Evolutionary conservation across 1,140 invertebrate species (phyloP).

Genomic region (Leptinotarsa undecemlineata): DNA sequence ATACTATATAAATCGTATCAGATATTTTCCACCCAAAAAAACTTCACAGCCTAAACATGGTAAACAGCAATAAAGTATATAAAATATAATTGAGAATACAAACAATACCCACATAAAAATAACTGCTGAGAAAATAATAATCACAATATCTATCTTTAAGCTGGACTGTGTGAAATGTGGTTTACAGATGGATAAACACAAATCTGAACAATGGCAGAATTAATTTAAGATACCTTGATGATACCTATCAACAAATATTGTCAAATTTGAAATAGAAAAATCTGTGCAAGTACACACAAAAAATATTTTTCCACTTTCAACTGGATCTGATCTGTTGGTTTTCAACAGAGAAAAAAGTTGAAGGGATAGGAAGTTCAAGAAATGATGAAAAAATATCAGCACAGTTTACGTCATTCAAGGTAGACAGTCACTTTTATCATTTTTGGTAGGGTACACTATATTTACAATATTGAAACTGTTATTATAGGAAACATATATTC

Average conservation of each 20-base stretch:
- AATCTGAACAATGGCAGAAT: background rate
- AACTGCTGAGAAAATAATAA: background rate
- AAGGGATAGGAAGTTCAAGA: too few relatives aligned
- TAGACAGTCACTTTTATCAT: background rate
- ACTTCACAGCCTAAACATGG: slow-evolving; percentile 25
- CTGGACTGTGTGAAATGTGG: too few relatives aligned
- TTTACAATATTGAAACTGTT: background rate
- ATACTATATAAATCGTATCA: background rate
- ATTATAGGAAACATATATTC: background rate
- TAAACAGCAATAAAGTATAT: slow-evolving; percentile 18
- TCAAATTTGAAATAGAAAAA: background rate
- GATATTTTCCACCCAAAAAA: slow-evolving; percentile 10
- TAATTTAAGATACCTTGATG: background rate
- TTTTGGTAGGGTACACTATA: background rate
- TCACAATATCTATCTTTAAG: background rate
- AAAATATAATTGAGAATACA: background rate
- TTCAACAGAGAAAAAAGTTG: too few relatives aligned
- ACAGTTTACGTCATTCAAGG: background rate
- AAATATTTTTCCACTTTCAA: background rate
- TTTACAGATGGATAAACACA: too few relatives aligned
- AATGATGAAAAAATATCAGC: background rate
- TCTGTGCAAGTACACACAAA: background rate
- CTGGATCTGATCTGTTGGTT: background rate
- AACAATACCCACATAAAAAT: background rate
- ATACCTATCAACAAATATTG: background rate